A percentile compares a stretch with the other conserved stretches of the same genome.
These are phyloP conservation scores for Drosophila barbarae DNA, from an alignment of 2,888 invertebrate species.

Conservation along the genomic window DNA sequence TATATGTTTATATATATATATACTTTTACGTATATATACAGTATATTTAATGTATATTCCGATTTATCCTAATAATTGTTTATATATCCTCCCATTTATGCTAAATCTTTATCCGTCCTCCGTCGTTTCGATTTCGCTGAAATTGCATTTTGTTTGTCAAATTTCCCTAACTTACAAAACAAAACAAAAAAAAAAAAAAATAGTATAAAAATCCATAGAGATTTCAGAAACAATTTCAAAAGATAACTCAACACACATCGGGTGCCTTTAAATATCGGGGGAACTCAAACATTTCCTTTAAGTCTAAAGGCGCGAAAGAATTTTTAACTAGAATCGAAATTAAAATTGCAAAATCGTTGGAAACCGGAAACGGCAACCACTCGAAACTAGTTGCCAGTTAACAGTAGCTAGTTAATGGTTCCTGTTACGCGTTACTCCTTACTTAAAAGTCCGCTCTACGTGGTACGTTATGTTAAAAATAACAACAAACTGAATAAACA, in stretches of 20 bases:
- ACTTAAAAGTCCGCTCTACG: constrained; percentile 16
- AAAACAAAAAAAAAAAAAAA: neutral
- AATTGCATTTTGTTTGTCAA: constrained; percentile 1
- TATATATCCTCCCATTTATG: constrained; percentile 36
- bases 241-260: neutral
- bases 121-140: constrained; percentile 7
- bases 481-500: constrained; percentile 29
- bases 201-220: neutral
- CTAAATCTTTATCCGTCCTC: constrained; percentile 23
- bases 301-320: neutral
- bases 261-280: neutral
- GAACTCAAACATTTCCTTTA: neutral
- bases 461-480: constrained; percentile 16
- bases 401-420: neutral
- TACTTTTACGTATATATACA: constrained; percentile 10
- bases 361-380: constrained; percentile 21
- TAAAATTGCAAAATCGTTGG: constrained; percentile 4
- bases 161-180: neutral
- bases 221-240: neutral
- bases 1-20: constrained; percentile 8
- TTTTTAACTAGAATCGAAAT: neutral
- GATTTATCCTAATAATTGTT: constrained; percentile 37
- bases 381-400: constrained; percentile 1
- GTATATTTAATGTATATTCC: constrained; percentile 29
- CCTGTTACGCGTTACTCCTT: neutral